Evolutionary conservation across 2,888 invertebrate genomes (phyloP), one percentile per base, ranked within the genome.

Genomic region (Crossocerus cetratus): DNA sequence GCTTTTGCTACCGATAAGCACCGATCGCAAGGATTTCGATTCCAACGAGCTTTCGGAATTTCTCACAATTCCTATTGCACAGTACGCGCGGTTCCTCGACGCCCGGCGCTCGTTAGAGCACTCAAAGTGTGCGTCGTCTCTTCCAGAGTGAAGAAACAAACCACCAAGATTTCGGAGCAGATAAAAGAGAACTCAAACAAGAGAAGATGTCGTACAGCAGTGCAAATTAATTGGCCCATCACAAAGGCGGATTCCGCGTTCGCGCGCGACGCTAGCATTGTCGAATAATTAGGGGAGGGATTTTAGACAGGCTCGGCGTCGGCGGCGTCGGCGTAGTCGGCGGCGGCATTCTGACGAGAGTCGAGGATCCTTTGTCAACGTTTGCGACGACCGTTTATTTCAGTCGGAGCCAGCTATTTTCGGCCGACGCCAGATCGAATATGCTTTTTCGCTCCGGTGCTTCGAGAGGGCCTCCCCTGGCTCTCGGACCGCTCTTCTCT

Each of bases 361-460:
- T 49, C 59, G 65, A 72, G 64, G 65, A 62, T 67, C 68, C 78
- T 81, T 74, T 66, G 78, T 73, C 71, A 72, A 72, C 67, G 68
- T 67, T 32, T 64, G 75, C 67, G 69, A 56, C 49, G 72, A 16
- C 49, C 65, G 74, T 79, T 76, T 81, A 81, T 81, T 81, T 81
- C 73, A n/a, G 81, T 77, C 75, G 49, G 42, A 2, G 65, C 59
- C 57, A 49, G 66, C 79, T 81, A 81, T 81, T 81, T 79, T 72
- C 61, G 71, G 70, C 69, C 69, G 55, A 23, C 63, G 69, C 58
- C 79, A 63, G 69, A 77, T 77, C 77, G 72, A 81, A 81, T 81
- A 79, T 76, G 81, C 75, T 77, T 81, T 81, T 79, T 81, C 81
- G 75, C 75, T 79, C 70, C 67, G 66, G 65, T 69, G 60, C 44